Base-by-base conservation (phyloP, 64 coral and sea anemone genomes). In the Montipora capricornis region DNA sequence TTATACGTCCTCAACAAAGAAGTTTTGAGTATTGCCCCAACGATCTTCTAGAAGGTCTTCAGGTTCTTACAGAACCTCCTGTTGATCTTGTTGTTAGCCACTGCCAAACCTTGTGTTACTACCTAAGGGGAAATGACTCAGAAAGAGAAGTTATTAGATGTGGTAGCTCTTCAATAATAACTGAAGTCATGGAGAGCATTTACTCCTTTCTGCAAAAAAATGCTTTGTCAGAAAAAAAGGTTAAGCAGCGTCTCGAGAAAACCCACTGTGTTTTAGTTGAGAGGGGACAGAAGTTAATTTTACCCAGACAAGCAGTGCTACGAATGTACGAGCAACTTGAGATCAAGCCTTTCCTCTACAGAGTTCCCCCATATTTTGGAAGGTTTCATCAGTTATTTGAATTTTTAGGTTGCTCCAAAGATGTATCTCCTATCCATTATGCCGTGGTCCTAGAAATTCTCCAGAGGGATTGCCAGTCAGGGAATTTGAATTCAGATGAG, bases 151-250 rank as follows among this genome's bases (percentile, higher is more conserved):
- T 5, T 6, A 70, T 15, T 48, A 12, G 7, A 4, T 11, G 8
- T 9, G 17, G 37, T 5, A 17, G 11, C 20, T 15, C 55, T 49
- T 66, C 16, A 14, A 69, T 46, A 4, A 11, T 77, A 77, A 61
- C 12, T 5, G 52, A 7, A 55, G 83, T 93, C 20, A 93, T 93
- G 91, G 55, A 71, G 48, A 19, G 49, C 2, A 87, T 93, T 73
- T 93, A 93, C 66, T 1, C 14, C 0, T 93, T 70, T 80, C 46
- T 93, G 48, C 77, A 78, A 8, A 73, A 15, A 60, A 84, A 84
- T 55, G 52, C 22, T 16, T 9, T 20, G 64, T 15, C 47, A 16
- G 19, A 52, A 5, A 48, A 6, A 3, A 74, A 70, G 1, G 49
- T 45, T 53, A 80, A 26, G 61, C 52, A 20, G 15, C 3, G 20